These are phyloP conservation scores for Nephrotoma flavescens DNA, from an alignment of 2,888 invertebrate species.

Conservation along the genomic window DNA sequence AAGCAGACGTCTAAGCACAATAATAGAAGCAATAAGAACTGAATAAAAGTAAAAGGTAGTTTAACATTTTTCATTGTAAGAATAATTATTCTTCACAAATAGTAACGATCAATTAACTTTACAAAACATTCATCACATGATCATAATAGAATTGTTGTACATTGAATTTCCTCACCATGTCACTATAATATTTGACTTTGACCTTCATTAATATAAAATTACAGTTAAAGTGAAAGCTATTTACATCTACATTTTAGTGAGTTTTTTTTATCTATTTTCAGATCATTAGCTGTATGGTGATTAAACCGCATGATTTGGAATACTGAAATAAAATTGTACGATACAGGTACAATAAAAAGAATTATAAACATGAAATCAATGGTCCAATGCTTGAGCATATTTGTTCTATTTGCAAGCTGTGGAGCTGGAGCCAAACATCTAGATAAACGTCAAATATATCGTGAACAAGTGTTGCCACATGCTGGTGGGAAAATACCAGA, in stretches of 20 bases:
- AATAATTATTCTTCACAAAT: background rate
- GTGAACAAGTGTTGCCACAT: constrained; percentile 44
- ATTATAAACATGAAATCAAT: background rate
- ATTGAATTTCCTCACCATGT: background rate
- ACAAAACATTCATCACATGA: background rate
- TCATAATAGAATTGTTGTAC: background rate
- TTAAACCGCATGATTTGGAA: no score
- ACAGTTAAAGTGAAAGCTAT: background rate
- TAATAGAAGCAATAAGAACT: background rate
- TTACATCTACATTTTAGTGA: background rate
- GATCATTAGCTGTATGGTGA: background rate
- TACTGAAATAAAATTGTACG: no score
- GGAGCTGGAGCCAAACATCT: background rate
- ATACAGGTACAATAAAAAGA: no score
- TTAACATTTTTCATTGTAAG: background rate
- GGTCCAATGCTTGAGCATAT: background rate
- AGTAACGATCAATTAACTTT: background rate
- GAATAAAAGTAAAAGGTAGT: background rate
- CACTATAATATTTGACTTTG: background rate
- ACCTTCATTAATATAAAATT: background rate
- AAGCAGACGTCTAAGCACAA: background rate
- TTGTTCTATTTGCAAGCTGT: background rate
- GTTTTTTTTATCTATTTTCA: background rate
- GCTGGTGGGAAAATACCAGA: constrained; percentile 48
- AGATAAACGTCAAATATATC: constrained; percentile 44